phyloP scores from a whole-genome alignment of 2,113 vertebrate genomes.

The Paedocypris sp. region DNA sequence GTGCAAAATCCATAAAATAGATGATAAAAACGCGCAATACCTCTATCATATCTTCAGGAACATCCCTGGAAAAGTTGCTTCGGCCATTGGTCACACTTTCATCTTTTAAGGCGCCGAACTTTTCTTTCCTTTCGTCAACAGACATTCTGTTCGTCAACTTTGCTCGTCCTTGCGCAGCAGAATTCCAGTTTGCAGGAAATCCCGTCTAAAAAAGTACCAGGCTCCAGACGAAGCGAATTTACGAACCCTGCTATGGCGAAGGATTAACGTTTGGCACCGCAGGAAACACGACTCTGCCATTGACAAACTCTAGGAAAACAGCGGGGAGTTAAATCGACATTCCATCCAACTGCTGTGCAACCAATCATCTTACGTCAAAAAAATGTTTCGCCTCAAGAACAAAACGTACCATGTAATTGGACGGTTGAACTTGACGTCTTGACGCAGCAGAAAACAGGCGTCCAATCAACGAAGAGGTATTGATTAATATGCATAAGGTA shows the following conservation, averaged over 20 bases:
- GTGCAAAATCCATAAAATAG: not conserved
- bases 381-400: no score
- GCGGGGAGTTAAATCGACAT: not conserved
- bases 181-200: slow-evolving; percentile 23
- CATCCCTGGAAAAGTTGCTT: not conserved
- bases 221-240: not conserved
- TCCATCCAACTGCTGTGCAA: no score
- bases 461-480: no score
- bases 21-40: not conserved
- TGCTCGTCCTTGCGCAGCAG: not conserved
- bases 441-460: no score
- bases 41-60: slow-evolving; percentile 8
- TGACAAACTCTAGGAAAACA: not conserved
- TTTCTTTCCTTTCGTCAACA: not conserved
- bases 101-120: not conserved
- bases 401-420: no score
- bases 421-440: no score
- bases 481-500: no score
- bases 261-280: not conserved
- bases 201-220: slow-evolving; percentile 17
- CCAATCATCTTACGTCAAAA: no score
- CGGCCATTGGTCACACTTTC: not conserved
- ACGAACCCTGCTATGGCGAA: not conserved
- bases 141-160: slow-evolving; percentile 2
- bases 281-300: not conserved